A percentile compares a stretch with the other conserved stretches of the same genome.
Conservation (phyloP, 2,888 invertebrate species). For the Teleogryllus oceanicus region DNA sequence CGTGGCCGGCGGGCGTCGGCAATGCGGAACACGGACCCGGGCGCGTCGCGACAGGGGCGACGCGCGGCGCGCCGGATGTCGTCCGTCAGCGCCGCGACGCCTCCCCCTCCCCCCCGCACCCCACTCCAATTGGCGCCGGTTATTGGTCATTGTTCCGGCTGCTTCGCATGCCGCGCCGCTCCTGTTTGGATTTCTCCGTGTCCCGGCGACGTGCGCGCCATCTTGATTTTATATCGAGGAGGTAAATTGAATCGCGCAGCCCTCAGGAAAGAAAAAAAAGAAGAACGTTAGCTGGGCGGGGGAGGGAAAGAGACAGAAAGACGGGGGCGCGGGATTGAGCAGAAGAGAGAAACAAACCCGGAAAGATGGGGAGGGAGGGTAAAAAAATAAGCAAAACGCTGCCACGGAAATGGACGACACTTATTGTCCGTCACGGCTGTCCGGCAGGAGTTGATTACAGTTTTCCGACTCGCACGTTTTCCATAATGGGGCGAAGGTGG, state of each 20-base stretch:
- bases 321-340: background rate
- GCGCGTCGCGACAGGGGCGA: too few relatives aligned
- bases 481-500: background rate
- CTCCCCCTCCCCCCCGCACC: background rate
- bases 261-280: background rate
- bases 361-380: background rate
- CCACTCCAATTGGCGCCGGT: background rate
- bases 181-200: slow-evolving; percentile 18
- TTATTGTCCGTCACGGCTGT: background rate
- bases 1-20: too few relatives aligned
- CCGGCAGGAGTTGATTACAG: background rate
- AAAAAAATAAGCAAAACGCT: background rate
- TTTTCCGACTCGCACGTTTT: background rate
- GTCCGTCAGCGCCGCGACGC: background rate
- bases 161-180: background rate
- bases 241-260: background rate
- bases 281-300: too few relatives aligned
- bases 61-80: background rate
- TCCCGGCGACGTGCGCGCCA: background rate
- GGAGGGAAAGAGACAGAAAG: too few relatives aligned
- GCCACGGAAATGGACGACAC: slow-evolving; percentile 7
- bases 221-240: background rate
- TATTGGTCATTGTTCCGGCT: slow-evolving; percentile 1
- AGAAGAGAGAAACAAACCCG: background rate
- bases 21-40: too few relatives aligned